Evolutionary conservation across 2,888 invertebrate genomes (phyloP), one percentile per base, ranked within the genome.

Genomic region (Syrista parreyssii): DNA sequence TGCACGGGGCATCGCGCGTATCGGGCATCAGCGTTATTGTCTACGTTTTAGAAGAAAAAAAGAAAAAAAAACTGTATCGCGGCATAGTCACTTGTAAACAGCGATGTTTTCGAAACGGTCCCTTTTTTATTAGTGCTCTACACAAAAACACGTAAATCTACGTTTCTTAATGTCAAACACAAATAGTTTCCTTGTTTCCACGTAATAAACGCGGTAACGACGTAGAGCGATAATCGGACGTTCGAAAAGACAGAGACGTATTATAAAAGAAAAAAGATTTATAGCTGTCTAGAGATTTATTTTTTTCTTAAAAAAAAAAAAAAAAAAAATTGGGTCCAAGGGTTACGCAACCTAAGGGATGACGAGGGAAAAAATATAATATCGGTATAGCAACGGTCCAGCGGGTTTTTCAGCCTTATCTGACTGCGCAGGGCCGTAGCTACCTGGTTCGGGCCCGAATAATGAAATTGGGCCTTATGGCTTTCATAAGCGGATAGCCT

Each of bases 401-500:
- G 55, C 55, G 23, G 55, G 23, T 55, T 23, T 55, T 55, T 55
- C 6, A 15, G 23, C 0, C 23, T 55, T 55, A 55, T 55, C 55
- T 40, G 12, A 40, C 40, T 9, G 23, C 23, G 55, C 55, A 55
- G 55, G 23, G 55, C 68, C n/a, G 68, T 68, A 12, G 74, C 74
- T 79, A 78, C 78, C 79, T 79, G 78, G 68, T n/a, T 74, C 34
- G 69, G 23, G 69, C 75, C 68, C 68, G 73, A 40, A 73, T 76
- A 76, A 77, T 40, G 73, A 74, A 74, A 77, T 4, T 0, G 74
- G 68, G 68, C 35, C 73, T 68, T 34, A 68, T 33, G 34, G 23
- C 15, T 74, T 74, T 75, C 74, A 79, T 78, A 80, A 78, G 78
- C 80, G 76, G 68, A 36, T 35, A 72, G 75, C 72, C 75, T 36